Conservation (phyloP, 2,888 invertebrate species). For the Deilephila porcellus region DNA sequence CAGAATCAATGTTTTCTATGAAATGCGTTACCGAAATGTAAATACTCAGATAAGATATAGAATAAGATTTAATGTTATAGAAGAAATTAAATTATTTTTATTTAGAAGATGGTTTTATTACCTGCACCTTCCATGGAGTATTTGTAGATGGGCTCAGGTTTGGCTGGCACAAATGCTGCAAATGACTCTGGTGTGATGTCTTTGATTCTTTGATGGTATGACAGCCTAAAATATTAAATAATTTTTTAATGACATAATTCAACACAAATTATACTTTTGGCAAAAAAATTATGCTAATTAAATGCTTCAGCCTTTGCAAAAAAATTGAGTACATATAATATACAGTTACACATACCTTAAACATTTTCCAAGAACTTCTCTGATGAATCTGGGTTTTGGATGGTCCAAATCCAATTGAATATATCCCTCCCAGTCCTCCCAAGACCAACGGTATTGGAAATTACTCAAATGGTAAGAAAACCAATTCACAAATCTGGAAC, state of each 20-base stretch:
- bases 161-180: slow-evolving; percentile 91
- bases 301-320: neutral
- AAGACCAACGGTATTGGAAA: slow-evolving; percentile 99
- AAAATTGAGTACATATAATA: neutral
- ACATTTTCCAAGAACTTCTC: slow-evolving; percentile 95
- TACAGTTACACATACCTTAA: slow-evolving; percentile 87
- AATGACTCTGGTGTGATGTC: slow-evolving; percentile 97
- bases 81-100: slow-evolving; percentile 55
- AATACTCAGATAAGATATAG: slow-evolving; percentile 71
- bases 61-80: slow-evolving; percentile 51
- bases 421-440: slow-evolving; percentile 98
- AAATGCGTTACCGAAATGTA: slow-evolving; percentile 66
- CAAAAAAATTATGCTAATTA: too few species aligned
- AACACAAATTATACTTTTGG: neutral
- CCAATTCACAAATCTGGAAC: slow-evolving; percentile 95
- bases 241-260: neutral
- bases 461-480: slow-evolving; percentile 99
- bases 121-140: slow-evolving; percentile 96
- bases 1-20: slow-evolving; percentile 37
- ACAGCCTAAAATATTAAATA: slow-evolving; percentile 85
- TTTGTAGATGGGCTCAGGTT: slow-evolving; percentile 95
- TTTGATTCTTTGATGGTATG: slow-evolving; percentile 96
- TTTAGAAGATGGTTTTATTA: slow-evolving; percentile 53
- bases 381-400: slow-evolving; percentile 97
- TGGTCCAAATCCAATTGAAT: slow-evolving; percentile 93